A percentile compares a stretch with the other conserved stretches of the same genome.
Evolutionary conservation across 1,140 invertebrate genomes (phyloP).

Genomic region (Trichonephila inaurata): DNA sequence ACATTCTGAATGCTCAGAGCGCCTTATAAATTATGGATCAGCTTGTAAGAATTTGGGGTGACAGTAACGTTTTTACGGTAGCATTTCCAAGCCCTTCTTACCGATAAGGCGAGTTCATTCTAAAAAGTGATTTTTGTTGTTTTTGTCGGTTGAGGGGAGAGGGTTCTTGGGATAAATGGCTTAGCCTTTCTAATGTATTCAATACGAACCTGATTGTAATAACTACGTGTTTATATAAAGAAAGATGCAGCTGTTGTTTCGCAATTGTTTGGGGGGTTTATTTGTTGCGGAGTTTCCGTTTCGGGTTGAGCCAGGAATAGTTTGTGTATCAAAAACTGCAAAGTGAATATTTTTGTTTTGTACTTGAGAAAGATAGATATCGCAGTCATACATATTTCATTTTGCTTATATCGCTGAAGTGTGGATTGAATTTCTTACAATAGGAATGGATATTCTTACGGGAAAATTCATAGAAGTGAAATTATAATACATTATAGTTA

Average conservation of each 20-base stretch:
- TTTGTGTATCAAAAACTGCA: too few species aligned
- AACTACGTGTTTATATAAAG: not conserved
- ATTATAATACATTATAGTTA: too few species aligned
- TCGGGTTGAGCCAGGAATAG: not conserved
- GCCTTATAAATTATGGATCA: slow-evolving; percentile 17
- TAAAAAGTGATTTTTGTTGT: not conserved
- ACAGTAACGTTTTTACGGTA: slow-evolving; percentile 17
- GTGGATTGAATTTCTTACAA: not conserved
- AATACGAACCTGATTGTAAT: not conserved
- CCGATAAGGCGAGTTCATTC: not conserved
- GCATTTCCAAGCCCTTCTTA: not conserved
- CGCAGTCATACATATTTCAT: not conserved
- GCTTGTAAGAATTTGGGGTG: slow-evolving; percentile 4
- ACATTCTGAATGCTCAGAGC: not conserved
- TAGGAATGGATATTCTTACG: too few species aligned
- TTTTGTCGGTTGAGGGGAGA: not conserved
- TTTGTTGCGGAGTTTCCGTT: not conserved
- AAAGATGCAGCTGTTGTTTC: not conserved
- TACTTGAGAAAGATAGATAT: not conserved
- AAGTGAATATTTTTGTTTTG: not conserved
- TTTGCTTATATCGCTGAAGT: not conserved
- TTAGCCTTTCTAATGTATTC: not conserved
- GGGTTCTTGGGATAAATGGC: not conserved
- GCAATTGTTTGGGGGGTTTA: not conserved
- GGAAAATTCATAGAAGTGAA: too few species aligned